Base-by-base conservation (phyloP, 64 coral and sea anemone species). In the Actinia tenebrosa region DNA sequence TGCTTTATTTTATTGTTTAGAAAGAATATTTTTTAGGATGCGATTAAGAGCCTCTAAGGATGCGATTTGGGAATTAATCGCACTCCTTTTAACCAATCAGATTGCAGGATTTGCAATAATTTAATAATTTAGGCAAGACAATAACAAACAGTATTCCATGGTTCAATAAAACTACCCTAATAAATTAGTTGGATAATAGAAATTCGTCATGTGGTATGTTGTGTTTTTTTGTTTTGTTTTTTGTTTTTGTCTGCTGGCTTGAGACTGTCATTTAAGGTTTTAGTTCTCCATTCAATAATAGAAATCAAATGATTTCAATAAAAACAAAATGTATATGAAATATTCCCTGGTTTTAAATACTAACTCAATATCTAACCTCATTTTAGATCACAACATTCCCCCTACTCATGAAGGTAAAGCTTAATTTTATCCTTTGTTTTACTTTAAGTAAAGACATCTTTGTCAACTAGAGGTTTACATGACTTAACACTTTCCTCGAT, bases 381-480 rank as follows among this genome's bases (percentile, higher is more conserved):
- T 63, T 16, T 63, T 3, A 63, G 60, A 63, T 63, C 60, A 63
- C 60, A 63, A 63, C 60, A 63, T 63, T 3, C 60, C 60, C 2
- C 60, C 60, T 3, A 1, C 60, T 63, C 60, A 63, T 63, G 60
- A 0, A 63, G 18, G 17, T 63, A 63, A 18, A 63, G 60, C 60
- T 63, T 63, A 63, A 10, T 63, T 3, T 63, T 63, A 8, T 19
- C 60, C 3, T 18, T 1, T 20, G 14, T 0, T 63, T 18, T 63
- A 63, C 60, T 84, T 56, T 86, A 60, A 16, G 64, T 4, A 77
- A 87, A 15, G 47, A 87, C 11, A 53, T 90, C n/a, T 64, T 85
- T 90, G 82, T 85, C 89, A 84, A 90, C 82, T 68, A 68, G 52
- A 52, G 75, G 27, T 77, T 87, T 87, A 16, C 86, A 60, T 71